Conservation (phyloP, 2,797 vertebrate species). For the Onychomys torridus region DNA sequence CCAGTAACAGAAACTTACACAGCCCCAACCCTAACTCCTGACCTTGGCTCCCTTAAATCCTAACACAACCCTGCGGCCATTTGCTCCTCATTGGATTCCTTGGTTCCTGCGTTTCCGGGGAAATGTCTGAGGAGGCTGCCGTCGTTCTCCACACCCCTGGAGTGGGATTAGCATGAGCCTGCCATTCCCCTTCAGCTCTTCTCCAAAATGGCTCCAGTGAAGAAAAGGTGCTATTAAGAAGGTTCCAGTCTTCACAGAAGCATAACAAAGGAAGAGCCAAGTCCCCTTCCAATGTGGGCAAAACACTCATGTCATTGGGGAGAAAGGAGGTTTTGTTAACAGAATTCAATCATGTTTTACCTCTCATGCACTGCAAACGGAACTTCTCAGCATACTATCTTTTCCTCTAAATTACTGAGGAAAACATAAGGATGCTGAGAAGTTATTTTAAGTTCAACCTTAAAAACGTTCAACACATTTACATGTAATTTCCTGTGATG, state of each 20-base stretch:
- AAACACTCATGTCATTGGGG: no score
- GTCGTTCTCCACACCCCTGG: not conserved
- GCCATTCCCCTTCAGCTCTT: accelerated
- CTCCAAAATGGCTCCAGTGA: not conserved
- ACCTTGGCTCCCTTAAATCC: not conserved
- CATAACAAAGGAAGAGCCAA: not conserved
- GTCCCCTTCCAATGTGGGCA: not conserved
- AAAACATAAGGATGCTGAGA: no score
- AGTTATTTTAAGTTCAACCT: no score
- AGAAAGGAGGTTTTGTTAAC: not conserved
- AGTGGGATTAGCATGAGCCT: not conserved
- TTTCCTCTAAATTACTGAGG: not conserved
- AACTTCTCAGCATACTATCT: not conserved
- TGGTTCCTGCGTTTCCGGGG: not conserved
- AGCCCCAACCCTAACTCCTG: no score
- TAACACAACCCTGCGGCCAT: accelerated
- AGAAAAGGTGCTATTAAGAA: not conserved
- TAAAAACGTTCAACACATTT: not conserved
- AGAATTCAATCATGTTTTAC: not conserved
- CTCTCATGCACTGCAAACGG: not conserved
- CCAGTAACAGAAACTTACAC: not conserved
- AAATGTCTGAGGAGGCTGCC: not conserved
- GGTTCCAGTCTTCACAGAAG: not conserved
- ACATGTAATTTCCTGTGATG: not conserved
- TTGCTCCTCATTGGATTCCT: not conserved